Evolutionary conservation across 2,888 invertebrate genomes (phyloP), one percentile per base, ranked within the genome.

Genomic region (Bibio marci): DNA sequence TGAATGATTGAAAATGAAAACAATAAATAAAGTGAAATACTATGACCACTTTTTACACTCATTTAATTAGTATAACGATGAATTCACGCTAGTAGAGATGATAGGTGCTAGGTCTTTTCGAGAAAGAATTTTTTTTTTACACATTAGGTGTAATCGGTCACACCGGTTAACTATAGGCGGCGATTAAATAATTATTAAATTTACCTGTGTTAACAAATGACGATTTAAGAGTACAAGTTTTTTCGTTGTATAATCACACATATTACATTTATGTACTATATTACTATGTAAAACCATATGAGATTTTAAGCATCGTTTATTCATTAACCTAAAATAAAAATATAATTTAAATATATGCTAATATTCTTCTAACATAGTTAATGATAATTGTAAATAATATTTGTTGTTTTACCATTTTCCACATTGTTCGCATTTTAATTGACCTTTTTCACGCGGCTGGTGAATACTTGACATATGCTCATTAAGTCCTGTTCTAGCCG

Each of bases 221-320:
- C 43, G 43, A 28, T 43, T 41, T 5, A 45, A 30, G n/a, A 45
- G 18, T 12, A 37, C 30, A n/a, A 35, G 34, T 31, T 45, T 43
- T 14, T 45, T 45, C 12, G 45, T 45, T 15, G 19, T 37, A 25
- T 45, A 45, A 17, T 41, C 41, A 19, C 45, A 45, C 8, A 40
- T 14, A 3, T 35, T n/a, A 28, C 45, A 45, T 17, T 39, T 34
- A 14, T 35, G 33, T 11, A 37, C 32, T 8, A 25, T 35, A 12
- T 38, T 28, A 30, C 42, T 41, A n/a, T 45, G 45, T 7, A 45
- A 19, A 3, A 42, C 19, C 40, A 43, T 38, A 18, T 45, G 45
- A 5, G 45, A 42, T 33, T 45, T 45, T 12, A 45, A 28, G 13
- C 45, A 45, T n/a, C 45, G 33, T 8, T 39, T 30, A 42, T 45